These are phyloP conservation scores for Brienomyrus longianalis DNA, from an alignment of 2,113 vertebrate genomes.

Conservation along the genomic window DNA sequence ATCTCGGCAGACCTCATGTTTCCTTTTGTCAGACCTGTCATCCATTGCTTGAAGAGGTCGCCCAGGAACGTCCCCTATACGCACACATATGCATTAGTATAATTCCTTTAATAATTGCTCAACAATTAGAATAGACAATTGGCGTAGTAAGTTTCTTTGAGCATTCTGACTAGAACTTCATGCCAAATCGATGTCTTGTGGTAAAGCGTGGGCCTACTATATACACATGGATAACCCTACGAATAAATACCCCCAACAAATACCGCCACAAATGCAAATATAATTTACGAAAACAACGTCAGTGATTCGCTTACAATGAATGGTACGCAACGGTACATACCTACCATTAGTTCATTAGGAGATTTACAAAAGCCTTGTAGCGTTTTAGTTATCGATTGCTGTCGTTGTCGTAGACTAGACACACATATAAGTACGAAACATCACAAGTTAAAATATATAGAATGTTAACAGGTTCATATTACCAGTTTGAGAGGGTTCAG, in stretches of 20 bases:
- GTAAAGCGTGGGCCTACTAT: neutral
- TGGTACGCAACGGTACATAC: neutral
- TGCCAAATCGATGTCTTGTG: neutral
- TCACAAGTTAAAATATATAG: neutral
- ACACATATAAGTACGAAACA: neutral
- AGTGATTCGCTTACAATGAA: neutral
- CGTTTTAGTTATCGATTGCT: neutral
- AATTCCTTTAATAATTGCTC: neutral
- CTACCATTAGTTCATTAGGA: neutral
- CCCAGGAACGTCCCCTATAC: conserved; percentile 25
- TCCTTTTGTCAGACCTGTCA: conserved; percentile 67
- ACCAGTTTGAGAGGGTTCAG: conserved; percentile 57
- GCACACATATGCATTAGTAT: neutral
- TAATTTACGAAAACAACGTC: neutral
- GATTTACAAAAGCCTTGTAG: neutral
- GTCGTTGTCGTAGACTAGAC: neutral
- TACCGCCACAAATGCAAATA: neutral
- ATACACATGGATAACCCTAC: neutral
- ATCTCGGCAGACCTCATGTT: conserved; percentile 50
- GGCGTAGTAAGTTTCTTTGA: neutral
- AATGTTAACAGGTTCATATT: conserved; percentile 12
- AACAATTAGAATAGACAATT: neutral
- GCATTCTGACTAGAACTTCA: neutral
- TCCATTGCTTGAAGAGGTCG: conserved; percentile 28
- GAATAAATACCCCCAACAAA: neutral